Base-by-base conservation (phyloP, 2,888 invertebrate genomes). In the Pinctada fucata region DNA sequence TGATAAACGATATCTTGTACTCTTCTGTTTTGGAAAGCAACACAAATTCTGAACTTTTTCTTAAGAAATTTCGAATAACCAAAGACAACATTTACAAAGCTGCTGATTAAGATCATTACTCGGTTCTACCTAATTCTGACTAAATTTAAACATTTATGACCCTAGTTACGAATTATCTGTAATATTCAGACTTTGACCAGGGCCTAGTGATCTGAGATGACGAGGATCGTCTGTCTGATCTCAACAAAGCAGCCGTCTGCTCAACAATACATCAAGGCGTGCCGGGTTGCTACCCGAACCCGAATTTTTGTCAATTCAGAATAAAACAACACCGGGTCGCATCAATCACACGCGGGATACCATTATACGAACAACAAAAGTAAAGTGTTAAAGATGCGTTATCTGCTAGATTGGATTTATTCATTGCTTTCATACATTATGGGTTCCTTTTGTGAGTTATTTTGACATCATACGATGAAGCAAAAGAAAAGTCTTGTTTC, bases 351-450 rank as follows among this genome's bases (percentile, higher is more conserved):
- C 45, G 31, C 63, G 58, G 16, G 63, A 16, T 64, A 63, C 66
- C 51, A 49, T 74, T 74, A 63, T 74, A 3, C n/a, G 3, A 8
- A 51, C 31, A 65, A 74, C 74, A 74, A 74, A 45, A 50, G 49
- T 13, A n/a, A 74, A 51, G 74, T 49, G 74, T 74, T 74, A 74
- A 66, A 74, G 74, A 65, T 63, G 65, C 63, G 65, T 49, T 74
- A 65, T 64, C 16, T 74, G 65, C 51, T 65, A 74, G 66, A 74
- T 74, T 74, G 74, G 66, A 66, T 74, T 74, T 49, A 64, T 74
- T 49, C 74, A 74, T 74, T 74, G 13, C 31, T 63, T 65, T 48
- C 16, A 31, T 48, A 10, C 65, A 64, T 66, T 58, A 65, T 65
- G 66, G 74, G 48, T 49, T n/a, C 45, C 74, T 51, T 50, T 74